Evolutionary conservation across 1,140 invertebrate genomes (phyloP).

Genomic region (Ceratina australensis): DNA sequence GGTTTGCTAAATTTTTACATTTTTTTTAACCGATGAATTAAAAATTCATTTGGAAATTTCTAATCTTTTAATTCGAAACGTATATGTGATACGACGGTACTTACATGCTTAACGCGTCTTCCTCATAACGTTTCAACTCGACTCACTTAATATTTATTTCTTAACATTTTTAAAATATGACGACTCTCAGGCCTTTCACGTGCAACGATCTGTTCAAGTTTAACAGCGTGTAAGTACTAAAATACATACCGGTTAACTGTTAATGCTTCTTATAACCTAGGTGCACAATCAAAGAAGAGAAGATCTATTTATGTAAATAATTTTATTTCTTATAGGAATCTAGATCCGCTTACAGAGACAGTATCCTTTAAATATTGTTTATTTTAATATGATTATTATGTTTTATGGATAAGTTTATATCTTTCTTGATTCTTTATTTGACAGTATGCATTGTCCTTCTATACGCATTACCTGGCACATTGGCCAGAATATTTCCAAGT

Average conservation of each 20-base stretch:
- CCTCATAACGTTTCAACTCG: not conserved
- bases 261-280: constrained; percentile 21
- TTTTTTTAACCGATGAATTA: no score
- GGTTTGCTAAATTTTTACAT: no score
- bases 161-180: constrained; percentile 82
- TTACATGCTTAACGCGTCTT: not conserved
- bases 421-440: constrained; percentile 33
- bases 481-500: constrained; percentile 99
- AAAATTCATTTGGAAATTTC: no score
- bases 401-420: not conserved
- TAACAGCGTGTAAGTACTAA: constrained; percentile 93
- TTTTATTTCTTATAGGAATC: constrained; percentile 86
- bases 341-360: constrained; percentile 98
- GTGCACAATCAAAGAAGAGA: not conserved
- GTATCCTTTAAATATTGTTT: constrained; percentile 81
- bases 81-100: no score
- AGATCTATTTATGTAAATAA: not conserved
- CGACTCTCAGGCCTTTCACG: constrained; percentile 94
- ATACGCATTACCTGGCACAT: constrained; percentile 97
- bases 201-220: constrained; percentile 97
- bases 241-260: not conserved
- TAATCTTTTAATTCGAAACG: no score
- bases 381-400: not conserved
- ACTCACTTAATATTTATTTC: not conserved
- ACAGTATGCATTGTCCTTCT: constrained; percentile 97